A percentile compares a stretch with the other conserved stretches of the same genome.
These are phyloP conservation scores for Thymelicus sylvestris DNA, from an alignment of 2,888 invertebrate species.

Conservation along the genomic window DNA sequence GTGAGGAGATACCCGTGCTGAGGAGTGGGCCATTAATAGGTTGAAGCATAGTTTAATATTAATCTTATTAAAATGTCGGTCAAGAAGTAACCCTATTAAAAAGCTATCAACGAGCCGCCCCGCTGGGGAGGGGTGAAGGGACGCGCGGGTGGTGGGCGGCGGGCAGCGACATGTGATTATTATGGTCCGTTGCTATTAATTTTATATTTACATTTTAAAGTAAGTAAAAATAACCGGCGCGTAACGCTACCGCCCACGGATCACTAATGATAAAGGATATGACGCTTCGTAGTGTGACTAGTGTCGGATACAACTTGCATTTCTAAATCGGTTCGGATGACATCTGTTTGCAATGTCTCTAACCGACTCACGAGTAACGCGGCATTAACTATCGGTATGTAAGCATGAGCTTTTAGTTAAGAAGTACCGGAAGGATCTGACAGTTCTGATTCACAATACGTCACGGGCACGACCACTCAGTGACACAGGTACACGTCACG, in stretches of 20 bases:
- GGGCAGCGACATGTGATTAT: background rate
- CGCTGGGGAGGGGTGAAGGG: background rate
- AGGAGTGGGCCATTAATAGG: background rate
- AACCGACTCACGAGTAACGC: too few relatives aligned
- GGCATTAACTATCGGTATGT: too few relatives aligned
- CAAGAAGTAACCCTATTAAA: background rate
- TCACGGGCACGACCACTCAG: too few relatives aligned
- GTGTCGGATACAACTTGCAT: background rate
- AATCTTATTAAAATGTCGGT: background rate
- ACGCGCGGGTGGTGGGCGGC: background rate
- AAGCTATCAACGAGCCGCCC: background rate
- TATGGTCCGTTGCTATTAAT: too few relatives aligned
- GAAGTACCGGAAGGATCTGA: too few relatives aligned
- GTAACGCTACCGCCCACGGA: background rate
- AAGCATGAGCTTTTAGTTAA: too few relatives aligned
- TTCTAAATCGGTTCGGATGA: background rate
- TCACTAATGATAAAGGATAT: background rate
- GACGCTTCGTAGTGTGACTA: background rate
- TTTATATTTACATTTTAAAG: background rate
- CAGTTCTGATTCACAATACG: too few relatives aligned
- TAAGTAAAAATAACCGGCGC: constrained; percentile 1
- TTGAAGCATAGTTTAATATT: background rate
- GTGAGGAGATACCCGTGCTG: too few relatives aligned
- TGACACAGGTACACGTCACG: too few relatives aligned
- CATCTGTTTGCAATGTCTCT: background rate